These are phyloP conservation scores for Frankliniella intonsa DNA, from an alignment of 2,888 invertebrate genomes.

Conservation along the genomic window DNA sequence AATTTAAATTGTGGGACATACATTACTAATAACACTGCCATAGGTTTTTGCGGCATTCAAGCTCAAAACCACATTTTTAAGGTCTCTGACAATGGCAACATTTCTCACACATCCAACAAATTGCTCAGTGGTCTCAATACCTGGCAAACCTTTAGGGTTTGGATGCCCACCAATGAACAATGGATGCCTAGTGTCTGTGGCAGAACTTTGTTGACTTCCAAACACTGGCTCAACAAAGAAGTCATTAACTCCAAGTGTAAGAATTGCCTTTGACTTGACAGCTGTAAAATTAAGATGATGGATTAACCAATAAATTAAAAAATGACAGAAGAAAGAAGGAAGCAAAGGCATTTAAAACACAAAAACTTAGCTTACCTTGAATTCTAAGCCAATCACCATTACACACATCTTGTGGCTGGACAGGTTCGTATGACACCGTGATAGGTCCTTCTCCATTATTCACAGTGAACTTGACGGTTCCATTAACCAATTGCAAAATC, in stretches of 20 bases:
- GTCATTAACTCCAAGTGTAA: conserved; percentile 81
- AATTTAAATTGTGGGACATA: conserved; percentile 71
- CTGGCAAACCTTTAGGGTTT: conserved; percentile 50
- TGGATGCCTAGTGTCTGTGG: conserved; percentile 77
- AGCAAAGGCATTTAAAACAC: neutral
- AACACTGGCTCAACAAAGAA: conserved; percentile 68
- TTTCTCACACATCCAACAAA: conserved; percentile 78
- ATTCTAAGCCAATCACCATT: conserved; percentile 95
- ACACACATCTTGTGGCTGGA: conserved; percentile 68
- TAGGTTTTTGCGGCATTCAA: conserved; percentile 58
- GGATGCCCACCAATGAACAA: conserved; percentile 89
- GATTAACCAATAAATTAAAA: conserved; percentile 7
- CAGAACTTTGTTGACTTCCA: conserved; percentile 58
- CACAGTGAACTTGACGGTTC: conserved; percentile 75
- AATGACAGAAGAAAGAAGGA: neutral
- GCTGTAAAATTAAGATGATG: conserved; percentile 51
- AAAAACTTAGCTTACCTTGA: conserved; percentile 52
- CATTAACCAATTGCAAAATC: conserved; percentile 81
- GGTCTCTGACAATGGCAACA: conserved; percentile 56
- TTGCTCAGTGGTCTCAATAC: conserved; percentile 64
- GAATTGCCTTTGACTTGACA: conserved; percentile 84
- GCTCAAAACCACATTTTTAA: conserved; percentile 50
- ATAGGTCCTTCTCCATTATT: conserved; percentile 80
- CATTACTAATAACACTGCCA: conserved; percentile 70
- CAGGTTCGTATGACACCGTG: conserved; percentile 64